Conservation (phyloP, 2,797 vertebrate genomes). For the Lacerta bilineata region DNA sequence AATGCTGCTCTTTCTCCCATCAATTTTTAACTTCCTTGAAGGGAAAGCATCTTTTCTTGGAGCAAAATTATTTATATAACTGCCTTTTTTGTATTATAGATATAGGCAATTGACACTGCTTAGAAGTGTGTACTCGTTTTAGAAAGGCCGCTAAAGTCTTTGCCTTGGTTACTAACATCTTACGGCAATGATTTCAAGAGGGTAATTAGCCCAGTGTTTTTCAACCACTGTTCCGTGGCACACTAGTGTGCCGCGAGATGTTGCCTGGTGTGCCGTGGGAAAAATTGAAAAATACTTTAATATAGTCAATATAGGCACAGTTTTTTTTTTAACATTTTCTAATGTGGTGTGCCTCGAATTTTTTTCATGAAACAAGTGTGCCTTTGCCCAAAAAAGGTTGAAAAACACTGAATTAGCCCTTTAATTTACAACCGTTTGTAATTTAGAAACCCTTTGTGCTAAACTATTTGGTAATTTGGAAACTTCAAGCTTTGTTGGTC, state of each 20-base stretch:
- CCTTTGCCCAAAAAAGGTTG: no score
- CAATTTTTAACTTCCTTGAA: not conserved
- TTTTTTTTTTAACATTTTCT: no score
- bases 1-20: not conserved
- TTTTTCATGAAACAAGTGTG: no score
- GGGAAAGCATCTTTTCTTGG: not conserved
- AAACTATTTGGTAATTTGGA: not conserved
- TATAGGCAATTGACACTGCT: not conserved
- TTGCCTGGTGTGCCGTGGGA: no score
- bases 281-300: no score
- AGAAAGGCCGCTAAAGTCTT: slow-evolving; percentile 23
- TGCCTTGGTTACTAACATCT: not conserved
- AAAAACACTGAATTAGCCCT: not conserved
- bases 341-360: no score
- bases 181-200: not conserved
- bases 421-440: not conserved
- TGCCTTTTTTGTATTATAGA: not conserved
- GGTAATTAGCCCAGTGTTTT: not conserved
- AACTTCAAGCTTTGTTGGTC: not conserved
- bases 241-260: no score
- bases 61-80: slow-evolving; percentile 11
- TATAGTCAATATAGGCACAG: no score
- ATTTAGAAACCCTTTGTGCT: not conserved
- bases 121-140: not conserved
- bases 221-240: no score